Conservation (phyloP, 2,888 invertebrate genomes). For the Diplazon laetatorius region DNA sequence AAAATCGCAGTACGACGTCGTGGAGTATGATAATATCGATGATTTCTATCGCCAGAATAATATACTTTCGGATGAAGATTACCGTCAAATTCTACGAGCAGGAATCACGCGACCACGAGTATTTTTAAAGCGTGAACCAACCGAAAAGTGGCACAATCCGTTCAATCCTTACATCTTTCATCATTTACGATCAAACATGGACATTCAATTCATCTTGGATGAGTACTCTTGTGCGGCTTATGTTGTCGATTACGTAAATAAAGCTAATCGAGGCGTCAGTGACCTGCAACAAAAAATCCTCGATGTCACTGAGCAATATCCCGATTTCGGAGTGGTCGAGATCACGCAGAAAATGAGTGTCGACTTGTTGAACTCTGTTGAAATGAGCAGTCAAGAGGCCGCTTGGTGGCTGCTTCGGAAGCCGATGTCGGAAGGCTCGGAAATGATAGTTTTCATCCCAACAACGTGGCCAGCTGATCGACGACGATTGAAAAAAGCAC, state of each 20-base stretch:
- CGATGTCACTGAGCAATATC: slow-evolving; percentile 75
- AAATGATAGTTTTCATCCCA: slow-evolving; percentile 66
- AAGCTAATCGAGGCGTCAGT: slow-evolving; percentile 70
- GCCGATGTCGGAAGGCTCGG: slow-evolving; percentile 78
- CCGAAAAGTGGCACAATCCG: slow-evolving; percentile 66
- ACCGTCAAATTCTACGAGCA: slow-evolving; percentile 69
- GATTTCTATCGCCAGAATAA: slow-evolving; percentile 64
- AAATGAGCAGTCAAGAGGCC: slow-evolving; percentile 80
- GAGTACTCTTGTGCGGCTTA: slow-evolving; percentile 81
- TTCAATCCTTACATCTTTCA: slow-evolving; percentile 69
- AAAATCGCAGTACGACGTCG: slow-evolving; percentile 70
- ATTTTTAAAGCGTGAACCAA: slow-evolving; percentile 63
- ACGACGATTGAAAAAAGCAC: slow-evolving; percentile 74
- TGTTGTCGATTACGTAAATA: slow-evolving; percentile 81
- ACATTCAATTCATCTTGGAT: slow-evolving; percentile 74
- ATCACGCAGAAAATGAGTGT: slow-evolving; percentile 72
- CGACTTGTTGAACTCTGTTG: slow-evolving; percentile 72
- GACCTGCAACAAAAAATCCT: slow-evolving; percentile 76
- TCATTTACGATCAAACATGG: slow-evolving; percentile 33
- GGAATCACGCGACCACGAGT: slow-evolving; percentile 65
- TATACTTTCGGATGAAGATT: slow-evolving; percentile 70
- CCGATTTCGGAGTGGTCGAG: slow-evolving; percentile 73
- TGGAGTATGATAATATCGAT: slow-evolving; percentile 72
- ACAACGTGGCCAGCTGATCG: slow-evolving; percentile 77
- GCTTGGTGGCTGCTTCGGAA: slow-evolving; percentile 82